Conservation (phyloP, 2,888 invertebrate species). For the Uloborus plumipes region DNA sequence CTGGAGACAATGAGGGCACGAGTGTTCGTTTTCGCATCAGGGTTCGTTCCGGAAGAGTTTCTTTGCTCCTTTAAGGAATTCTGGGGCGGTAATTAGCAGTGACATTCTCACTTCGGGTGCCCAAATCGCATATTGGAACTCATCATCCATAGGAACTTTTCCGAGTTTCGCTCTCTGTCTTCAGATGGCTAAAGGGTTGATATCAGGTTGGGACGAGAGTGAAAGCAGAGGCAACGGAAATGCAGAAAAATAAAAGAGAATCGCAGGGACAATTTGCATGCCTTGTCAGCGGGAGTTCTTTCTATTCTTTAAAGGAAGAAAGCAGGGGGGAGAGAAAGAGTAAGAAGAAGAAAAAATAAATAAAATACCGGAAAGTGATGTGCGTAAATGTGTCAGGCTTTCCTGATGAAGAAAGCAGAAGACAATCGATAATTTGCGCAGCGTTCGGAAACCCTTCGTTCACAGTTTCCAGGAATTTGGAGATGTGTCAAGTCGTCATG, state of each 20-base stretch:
- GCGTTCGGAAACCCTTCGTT: conserved; percentile 26
- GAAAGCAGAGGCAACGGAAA: not conserved
- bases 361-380: conserved; percentile 28
- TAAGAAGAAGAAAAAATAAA: not conserved
- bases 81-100: conserved; percentile 49
- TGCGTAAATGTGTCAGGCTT: conserved; percentile 51
- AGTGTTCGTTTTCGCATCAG: conserved; percentile 58
- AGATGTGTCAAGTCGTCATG: conserved; percentile 37
- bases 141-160: conserved; percentile 32
- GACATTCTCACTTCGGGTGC: conserved; percentile 45
- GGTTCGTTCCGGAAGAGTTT: conserved; percentile 9
- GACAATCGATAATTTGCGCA: conserved; percentile 60
- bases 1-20: conserved; percentile 12
- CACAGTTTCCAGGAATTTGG: conserved; percentile 19
- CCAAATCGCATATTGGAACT: conserved; percentile 47
- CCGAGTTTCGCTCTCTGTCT: not conserved
- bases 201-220: not conserved
- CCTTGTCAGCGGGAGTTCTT: conserved; percentile 47
- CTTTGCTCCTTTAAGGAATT: conserved; percentile 2
- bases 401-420: conserved; percentile 35
- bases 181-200: not conserved
- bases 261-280: conserved; percentile 48
- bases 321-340: not conserved
- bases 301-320: not conserved
- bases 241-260: not conserved